A percentile compares a stretch with the other conserved stretches of the same genome.
phyloP scores from a whole-genome alignment of 1,140 invertebrate genomes.

The Pseudobourletiella spinata region DNA sequence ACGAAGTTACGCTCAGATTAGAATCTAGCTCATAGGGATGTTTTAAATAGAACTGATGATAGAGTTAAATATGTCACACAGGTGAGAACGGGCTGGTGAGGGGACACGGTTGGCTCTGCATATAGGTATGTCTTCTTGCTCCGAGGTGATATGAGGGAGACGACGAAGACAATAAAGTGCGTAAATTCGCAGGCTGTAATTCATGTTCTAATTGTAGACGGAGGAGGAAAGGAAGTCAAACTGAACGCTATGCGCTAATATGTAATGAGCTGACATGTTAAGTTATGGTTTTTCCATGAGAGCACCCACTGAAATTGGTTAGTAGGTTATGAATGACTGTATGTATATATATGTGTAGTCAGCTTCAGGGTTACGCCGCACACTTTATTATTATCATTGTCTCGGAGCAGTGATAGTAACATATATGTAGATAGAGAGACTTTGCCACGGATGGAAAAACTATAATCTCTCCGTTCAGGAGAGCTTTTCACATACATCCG shows the following conservation, averaged over 20 bases:
- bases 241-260: not conserved
- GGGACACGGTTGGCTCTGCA: too few species aligned
- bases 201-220: not conserved
- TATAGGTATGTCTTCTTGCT: too few species aligned
- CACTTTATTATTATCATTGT: not conserved
- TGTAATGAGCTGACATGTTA: conserved; percentile 1
- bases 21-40: too few species aligned
- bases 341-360: too few species aligned
- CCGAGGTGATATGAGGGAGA: too few species aligned
- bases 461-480: not conserved
- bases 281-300: conserved; percentile 9
- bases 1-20: too few species aligned
- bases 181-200: too few species aligned
- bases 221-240: not conserved
- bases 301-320: not conserved
- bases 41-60: too few species aligned
- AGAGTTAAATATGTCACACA: too few species aligned
- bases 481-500: not conserved
- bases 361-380: not conserved
- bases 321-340: conserved; percentile 1
- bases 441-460: not conserved
- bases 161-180: too few species aligned
- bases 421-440: not conserved
- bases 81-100: too few species aligned
- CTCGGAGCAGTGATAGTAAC: too few species aligned